Evolutionary conservation across 1,140 invertebrate species (phyloP).

Genomic region (Lithobius niger): DNA sequence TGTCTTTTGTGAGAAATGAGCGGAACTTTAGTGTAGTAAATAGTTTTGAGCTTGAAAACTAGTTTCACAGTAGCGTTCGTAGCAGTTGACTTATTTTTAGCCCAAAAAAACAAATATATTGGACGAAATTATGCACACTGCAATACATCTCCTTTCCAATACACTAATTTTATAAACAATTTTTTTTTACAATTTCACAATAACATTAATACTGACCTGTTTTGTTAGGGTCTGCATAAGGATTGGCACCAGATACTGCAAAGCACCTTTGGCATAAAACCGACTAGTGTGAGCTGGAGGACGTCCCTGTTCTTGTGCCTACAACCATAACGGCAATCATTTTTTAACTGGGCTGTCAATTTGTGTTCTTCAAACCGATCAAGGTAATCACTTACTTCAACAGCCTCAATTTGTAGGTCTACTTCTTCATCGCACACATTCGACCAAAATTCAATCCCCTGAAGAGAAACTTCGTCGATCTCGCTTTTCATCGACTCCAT

Average conservation of each 20-base stretch:
- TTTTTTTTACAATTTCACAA: no score
- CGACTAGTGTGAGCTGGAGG: slow-evolving; percentile 78
- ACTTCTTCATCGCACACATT: slow-evolving; percentile 99
- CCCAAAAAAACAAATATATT: no score
- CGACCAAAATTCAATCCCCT: slow-evolving; percentile 99
- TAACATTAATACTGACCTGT: slow-evolving; percentile 47
- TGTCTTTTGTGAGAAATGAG: no score
- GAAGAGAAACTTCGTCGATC: slow-evolving; percentile 86
- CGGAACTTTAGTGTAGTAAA: no score
- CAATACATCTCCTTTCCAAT: no score
- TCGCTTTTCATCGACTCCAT: slow-evolving; percentile 97
- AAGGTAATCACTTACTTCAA: slow-evolving; percentile 44
- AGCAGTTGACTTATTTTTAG: no score
- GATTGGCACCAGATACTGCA: slow-evolving; percentile 89
- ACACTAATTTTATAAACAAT: no score
- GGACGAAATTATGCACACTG: no score
- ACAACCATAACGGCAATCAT: slow-evolving; percentile 8
- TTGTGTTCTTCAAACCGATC: neutral
- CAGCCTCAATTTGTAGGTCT: slow-evolving; percentile 85
- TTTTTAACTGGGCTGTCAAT: slow-evolving; percentile 10
- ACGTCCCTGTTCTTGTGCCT: slow-evolving; percentile 73
- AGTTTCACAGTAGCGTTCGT: no score
- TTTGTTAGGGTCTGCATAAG: slow-evolving; percentile 88
- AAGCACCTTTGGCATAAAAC: slow-evolving; percentile 86
- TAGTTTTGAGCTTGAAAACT: no score